Base-by-base conservation (phyloP, 2,797 vertebrate species). In the Lepus townsendii region DNA sequence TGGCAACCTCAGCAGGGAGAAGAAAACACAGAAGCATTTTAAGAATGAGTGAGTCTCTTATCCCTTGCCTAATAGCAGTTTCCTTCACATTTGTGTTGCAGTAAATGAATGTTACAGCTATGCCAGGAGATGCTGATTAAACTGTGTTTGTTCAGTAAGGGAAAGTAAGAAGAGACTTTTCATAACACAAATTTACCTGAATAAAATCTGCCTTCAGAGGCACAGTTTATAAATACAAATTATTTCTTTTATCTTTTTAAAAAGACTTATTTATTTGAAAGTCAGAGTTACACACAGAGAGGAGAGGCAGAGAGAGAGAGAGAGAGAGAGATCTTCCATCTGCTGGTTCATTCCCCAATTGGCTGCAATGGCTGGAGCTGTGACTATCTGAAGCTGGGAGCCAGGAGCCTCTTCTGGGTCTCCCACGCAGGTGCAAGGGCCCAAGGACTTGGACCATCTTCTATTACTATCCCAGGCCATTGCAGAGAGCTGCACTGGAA, bases 131-230 rank as follows among this genome's bases (percentile, higher is more conserved):
- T 71, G 35, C 68, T 75, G 42, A 47, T 85, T 78, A 38, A 35
- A 73, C 71, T 91, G 22, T 42, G 35, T 72, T 83, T 86, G 86
- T 22, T 84, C 73, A 93, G 26, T 50, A 83, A 95, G n/a, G n/a
- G n/a, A 17, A 94, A 93, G 12, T n/a, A 82, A 95, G 79, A 69
- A 93, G 76, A 71, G 32, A 91, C 86, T 82, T 93, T 93, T 95
- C 63, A 92, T 89, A 92, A 94, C 82, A 50, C 77, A 79, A 96
- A 38, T 63, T 69, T 91, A 95, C 90, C 52, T 95, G 93, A 96
- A 93, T 86, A 92, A 92, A 91, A 32, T 85, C 54, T 93, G 88
- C 73, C 69, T 73, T 84, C 76, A 89, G 91, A 62, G 66, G 78
- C 54, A 60, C 35, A 91, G 75, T 83, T 88, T 66, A 91, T 80